These are phyloP conservation scores for Baryphthengus martii DNA, from an alignment of 2,113 vertebrate genomes.

Conservation along the genomic window DNA sequence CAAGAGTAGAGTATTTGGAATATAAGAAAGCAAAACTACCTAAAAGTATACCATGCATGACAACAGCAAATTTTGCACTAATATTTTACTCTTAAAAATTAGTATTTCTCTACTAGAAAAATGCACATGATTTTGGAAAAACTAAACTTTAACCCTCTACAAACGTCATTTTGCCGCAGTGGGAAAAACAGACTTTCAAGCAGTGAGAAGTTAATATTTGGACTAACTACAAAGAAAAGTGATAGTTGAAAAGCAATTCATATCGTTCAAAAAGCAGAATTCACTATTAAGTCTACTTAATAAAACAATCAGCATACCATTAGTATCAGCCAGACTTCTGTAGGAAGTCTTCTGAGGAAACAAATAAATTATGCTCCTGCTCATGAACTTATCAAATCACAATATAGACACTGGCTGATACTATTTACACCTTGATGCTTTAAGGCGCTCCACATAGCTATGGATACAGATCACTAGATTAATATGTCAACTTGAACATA, in stretches of 20 bases:
- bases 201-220: neutral
- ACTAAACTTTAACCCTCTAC: neutral
- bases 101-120: neutral
- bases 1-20: neutral
- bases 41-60: neutral
- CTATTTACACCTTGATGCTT: neutral
- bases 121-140: neutral
- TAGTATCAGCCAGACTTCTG: neutral
- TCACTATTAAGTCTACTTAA: neutral
- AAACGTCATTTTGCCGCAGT: neutral
- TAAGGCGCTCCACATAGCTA: neutral
- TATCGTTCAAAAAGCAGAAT: neutral
- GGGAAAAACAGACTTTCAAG: neutral
- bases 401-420: neutral
- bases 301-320: neutral
- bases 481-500: neutral
- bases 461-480: neutral
- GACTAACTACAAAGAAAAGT: neutral
- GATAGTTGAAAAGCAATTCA: neutral
- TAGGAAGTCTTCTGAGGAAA: neutral
- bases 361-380: neutral
- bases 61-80: neutral
- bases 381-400: neutral
- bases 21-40: neutral
- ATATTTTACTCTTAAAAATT: neutral